Base-by-base conservation (phyloP, 2,888 invertebrate genomes). In the Lasioglossum lativentre region DNA sequence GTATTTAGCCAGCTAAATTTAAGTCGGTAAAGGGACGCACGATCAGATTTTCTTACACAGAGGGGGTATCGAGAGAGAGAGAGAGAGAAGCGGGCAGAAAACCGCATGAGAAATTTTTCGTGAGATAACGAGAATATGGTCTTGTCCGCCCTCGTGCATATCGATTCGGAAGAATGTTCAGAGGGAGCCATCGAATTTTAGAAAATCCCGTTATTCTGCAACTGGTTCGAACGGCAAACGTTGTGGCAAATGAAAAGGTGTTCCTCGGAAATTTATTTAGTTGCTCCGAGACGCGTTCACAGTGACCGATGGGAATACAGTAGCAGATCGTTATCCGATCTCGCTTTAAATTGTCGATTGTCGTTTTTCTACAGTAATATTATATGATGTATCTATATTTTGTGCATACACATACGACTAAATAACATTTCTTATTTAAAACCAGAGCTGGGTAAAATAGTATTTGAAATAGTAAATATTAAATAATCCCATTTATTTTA, bases 1-100 rank as follows among this genome's bases (percentile, higher is more conserved):
- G 14, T 59, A 59, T 59, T 59, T 59, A 59, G 59, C 59, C 59
- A 59, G 27, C 59, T 59, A 59, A 59, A 59, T 59, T 59, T 59
- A 59, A 27, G 59, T 27, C 59, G 59, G 59, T 59, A 27, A 14
- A 59, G 59, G 59, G 59, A 59, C 59, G 59, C 27, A 27, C 27
- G 59, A 59, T 59, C 59, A 59, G 59, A 59, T 59, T 59, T 27
- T 14, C 59, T 59, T 59, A 59, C 59, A 59, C 27, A 59, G 27
- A 27, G 59, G 27, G 27, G 12, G 59, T 59, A 59, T 59, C 27
- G 27, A 59, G n/a, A n/a, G n/a, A n/a, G n/a, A n/a, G n/a, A n/a
- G n/a, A n/a, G n/a, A n/a, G n/a, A n/a, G 27, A 59, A 59, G 4
- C 10, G 14, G 27, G 59, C 27, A 14, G 27, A 14, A 4, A 14